Evolutionary conservation across 37 sponge, comb jelly and placozoan genomes (phyloP).

Genomic region (Cladorhizidae sp.): DNA sequence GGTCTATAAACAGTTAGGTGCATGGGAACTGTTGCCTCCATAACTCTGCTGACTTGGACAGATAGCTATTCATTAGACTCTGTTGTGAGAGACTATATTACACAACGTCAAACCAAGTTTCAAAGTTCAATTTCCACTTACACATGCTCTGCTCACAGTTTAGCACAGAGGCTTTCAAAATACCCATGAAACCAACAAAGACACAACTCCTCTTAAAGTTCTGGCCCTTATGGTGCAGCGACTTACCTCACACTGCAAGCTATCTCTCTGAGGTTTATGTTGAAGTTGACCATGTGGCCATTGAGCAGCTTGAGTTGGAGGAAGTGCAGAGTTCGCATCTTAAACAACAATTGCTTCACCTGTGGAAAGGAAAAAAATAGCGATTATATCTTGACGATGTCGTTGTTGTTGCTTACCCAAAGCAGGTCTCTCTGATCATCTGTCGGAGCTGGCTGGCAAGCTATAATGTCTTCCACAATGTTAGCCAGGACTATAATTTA

Average conservation of each 20-base stretch:
- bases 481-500: neutral
- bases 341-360: slow-evolving; percentile 15
- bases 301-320: neutral
- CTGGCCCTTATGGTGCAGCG: too few relatives aligned
- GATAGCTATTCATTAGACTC: too few relatives aligned
- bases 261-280: slow-evolving; percentile 1
- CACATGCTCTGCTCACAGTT: too few relatives aligned
- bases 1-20: too few relatives aligned
- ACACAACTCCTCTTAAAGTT: too few relatives aligned
- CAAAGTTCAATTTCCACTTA: too few relatives aligned
- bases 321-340: neutral
- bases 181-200: too few relatives aligned
- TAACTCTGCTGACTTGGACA: too few relatives aligned
- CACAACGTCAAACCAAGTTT: too few relatives aligned
- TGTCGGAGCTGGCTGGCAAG: neutral
- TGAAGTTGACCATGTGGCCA: neutral
- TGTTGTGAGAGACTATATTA: too few relatives aligned
- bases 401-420: neutral
- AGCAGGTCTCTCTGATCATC: neutral
- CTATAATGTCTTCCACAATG: neutral
- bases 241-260: neutral
- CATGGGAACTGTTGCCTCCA: too few relatives aligned
- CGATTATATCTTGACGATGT: neutral
- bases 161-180: too few relatives aligned
- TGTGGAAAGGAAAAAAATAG: neutral